Evolutionary conservation across 2,888 invertebrate genomes (phyloP), one percentile per base, ranked within the genome.

Genomic region (Zootermopsis nevadensis): DNA sequence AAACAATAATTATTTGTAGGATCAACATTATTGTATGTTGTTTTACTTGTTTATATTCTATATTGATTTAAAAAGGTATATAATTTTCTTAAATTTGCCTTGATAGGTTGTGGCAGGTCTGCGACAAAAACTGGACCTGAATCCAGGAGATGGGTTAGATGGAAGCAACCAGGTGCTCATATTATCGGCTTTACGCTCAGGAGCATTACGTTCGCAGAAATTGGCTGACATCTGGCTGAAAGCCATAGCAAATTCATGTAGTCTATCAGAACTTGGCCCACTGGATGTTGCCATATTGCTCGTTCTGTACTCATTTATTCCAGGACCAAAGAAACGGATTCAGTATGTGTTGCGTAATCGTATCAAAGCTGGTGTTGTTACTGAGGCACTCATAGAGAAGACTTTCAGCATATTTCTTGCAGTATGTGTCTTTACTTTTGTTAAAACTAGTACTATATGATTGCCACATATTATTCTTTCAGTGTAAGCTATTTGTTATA

Each of bases 271-370:
- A 83, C 91, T 93, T 85, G 94, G 93, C 89, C 91, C 94, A 0
- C 91, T 95, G 84, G 95, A 96, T 89, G 90, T 95, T 80, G 89
- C 94, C 30, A 90, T 95, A 85, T 88, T 95, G 30, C 87, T 94
- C n/a, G 91, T 94, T 86, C 89, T 94, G 31, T 92, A 93, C 86
- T 91, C 93, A n/a, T 91, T 91, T 80, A 90, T 91, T 82, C 92
- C 92, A 87, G 91, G 92, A 66, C 92, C 92, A 86, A 93, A 93
- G 86, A 91, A 91, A 84, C 91, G 91, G 86, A 91, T 94, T 30
- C 94, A 95, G 88, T 91, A 90, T 85, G 87, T 93, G 67, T 91
- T 95, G 84, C 92, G 92, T 87, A 93, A 93, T 85, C 92, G 93
- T 85, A 91, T 95, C 27, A 91, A 93, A 89, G 87, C 89, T 1